Percentiles rank a stretch among this genome's conserved stretches.
These are phyloP conservation scores for Meloidogyne floridensis DNA, from an alignment of 1,140 invertebrate genomes.

Conservation along the genomic window DNA sequence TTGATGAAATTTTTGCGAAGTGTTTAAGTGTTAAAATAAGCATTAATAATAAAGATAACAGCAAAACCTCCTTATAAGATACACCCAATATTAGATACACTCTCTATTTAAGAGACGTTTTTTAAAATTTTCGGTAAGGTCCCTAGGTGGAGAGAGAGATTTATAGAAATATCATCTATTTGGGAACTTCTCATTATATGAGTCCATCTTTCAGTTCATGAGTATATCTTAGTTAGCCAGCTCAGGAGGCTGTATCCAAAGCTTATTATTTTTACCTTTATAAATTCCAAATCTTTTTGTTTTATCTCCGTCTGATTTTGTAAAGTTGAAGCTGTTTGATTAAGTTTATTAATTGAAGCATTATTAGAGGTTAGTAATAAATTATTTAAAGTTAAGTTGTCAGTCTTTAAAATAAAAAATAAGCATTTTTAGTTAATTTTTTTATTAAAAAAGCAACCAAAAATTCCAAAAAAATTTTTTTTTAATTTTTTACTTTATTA, in stretches of 20 bases:
- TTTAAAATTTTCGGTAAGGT: no score
- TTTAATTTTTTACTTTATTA: conserved; percentile 27
- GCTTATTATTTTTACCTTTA: conserved; percentile 11
- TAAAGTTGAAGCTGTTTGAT: background rate
- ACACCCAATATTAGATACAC: no score
- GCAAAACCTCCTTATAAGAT: no score
- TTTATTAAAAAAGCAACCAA: background rate
- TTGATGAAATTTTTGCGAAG: no score
- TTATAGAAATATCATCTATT: no score
- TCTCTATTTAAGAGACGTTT: no score
- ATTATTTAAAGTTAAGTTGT: background rate
- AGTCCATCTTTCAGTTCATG: no score
- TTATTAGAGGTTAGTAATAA: background rate
- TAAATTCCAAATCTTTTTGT: conserved; percentile 8
- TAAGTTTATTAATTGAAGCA: conserved; percentile 2
- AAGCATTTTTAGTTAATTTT: background rate
- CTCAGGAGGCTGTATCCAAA: background rate
- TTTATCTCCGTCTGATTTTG: background rate
- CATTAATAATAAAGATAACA: no score
- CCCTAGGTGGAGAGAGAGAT: no score
- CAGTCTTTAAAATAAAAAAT: conserved; percentile 1
- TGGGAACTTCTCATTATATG: no score
- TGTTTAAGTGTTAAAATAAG: no score
- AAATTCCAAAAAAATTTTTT: background rate
- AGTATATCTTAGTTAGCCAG: no score